These are phyloP conservation scores for Loris lydekkerianus DNA, from an alignment of 2,797 vertebrate genomes.

Conservation along the genomic window DNA sequence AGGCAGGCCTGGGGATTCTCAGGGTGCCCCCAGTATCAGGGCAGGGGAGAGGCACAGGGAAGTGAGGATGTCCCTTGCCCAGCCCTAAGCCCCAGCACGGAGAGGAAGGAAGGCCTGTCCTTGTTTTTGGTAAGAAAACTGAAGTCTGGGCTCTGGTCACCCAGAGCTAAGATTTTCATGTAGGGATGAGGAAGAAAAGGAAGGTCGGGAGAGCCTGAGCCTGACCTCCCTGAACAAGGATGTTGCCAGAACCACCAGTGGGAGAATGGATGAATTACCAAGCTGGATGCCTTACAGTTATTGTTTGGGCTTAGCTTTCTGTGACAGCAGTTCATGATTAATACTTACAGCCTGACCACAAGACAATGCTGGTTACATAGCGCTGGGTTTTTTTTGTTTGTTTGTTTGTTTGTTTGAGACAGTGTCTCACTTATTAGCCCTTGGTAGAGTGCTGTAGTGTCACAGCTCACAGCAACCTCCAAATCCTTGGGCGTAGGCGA, in stretches of 20 bases:
- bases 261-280: no score
- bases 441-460: no score
- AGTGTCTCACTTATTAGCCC: no score
- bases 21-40: accelerated
- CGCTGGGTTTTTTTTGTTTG: not conserved
- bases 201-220: not conserved
- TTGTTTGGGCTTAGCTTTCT: not conserved
- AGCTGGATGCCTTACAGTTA: not conserved
- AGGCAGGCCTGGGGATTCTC: not conserved
- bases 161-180: not conserved
- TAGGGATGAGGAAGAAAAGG: not conserved
- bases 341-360: not conserved
- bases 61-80: not conserved
- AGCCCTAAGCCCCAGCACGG: not conserved
- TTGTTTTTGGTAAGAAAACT: not conserved
- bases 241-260: no score
- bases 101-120: no score
- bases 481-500: no score
- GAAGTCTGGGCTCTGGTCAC: not conserved
- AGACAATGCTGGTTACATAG: not conserved
- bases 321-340: not conserved
- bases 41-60: not conserved
- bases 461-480: no score
- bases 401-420: no score
- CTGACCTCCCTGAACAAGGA: not conserved